A percentile compares a stretch with the other conserved stretches of the same genome.
phyloP scores from a whole-genome alignment of 2,113 vertebrate species.

The Gorsachius goisagi region DNA sequence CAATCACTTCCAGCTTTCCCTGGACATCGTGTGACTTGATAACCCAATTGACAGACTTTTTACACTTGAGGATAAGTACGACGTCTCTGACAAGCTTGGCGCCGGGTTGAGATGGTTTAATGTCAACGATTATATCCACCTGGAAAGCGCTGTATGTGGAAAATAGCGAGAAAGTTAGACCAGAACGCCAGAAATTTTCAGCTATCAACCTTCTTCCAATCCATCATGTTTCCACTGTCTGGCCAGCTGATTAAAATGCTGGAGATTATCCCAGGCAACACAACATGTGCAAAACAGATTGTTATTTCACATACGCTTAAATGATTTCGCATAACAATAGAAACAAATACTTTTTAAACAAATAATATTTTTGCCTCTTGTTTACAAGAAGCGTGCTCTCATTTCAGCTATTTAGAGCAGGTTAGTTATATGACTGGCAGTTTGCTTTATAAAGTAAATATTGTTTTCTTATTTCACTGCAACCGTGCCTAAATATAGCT shows the following conservation, averaged over 20 bases:
- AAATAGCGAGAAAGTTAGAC: slow-evolving; percentile 71
- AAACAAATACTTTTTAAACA: slow-evolving; percentile 39
- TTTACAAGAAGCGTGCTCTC: neutral
- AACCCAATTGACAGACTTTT: slow-evolving; percentile 95
- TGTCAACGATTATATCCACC: slow-evolving; percentile 94
- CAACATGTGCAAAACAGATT: slow-evolving; percentile 84
- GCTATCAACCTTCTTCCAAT: slow-evolving; percentile 73
- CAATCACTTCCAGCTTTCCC: slow-evolving; percentile 87
- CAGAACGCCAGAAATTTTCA: slow-evolving; percentile 72
- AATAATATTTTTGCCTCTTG: slow-evolving; percentile 35
- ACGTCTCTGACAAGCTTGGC: slow-evolving; percentile 79
- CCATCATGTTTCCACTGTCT: slow-evolving; percentile 83
- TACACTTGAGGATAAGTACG: slow-evolving; percentile 88
- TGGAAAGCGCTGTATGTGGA: slow-evolving; percentile 86
- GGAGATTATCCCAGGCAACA: slow-evolving; percentile 80
- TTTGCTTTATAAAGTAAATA: slow-evolving; percentile 4
- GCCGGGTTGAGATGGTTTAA: slow-evolving; percentile 81
- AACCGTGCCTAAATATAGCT: neutral
- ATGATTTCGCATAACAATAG: slow-evolving; percentile 75
- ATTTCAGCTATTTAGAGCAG: slow-evolving; percentile 1
- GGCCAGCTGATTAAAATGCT: slow-evolving; percentile 92
- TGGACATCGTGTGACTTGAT: slow-evolving; percentile 84
- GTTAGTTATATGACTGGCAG: neutral
- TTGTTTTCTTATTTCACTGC: neutral
- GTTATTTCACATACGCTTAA: slow-evolving; percentile 68